Evolutionary conservation across 2,797 vertebrate species (phyloP).

Genomic region (Amphiprion clarkii): DNA sequence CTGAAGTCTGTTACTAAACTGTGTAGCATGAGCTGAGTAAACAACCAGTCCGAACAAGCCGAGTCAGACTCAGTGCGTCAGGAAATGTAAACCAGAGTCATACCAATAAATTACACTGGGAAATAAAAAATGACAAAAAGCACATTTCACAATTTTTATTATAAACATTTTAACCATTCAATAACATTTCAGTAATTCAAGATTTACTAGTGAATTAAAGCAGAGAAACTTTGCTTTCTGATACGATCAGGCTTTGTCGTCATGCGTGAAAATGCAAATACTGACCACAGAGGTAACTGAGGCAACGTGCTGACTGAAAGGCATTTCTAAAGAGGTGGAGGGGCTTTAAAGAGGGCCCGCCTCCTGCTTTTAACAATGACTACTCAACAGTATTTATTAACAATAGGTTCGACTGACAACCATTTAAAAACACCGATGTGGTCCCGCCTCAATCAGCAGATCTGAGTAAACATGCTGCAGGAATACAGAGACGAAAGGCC

Average conservation of each 20-base stretch:
- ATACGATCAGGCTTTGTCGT: slow-evolving; percentile 14
- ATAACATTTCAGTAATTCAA: slow-evolving; percentile 92
- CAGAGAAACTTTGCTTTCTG: slow-evolving; percentile 35
- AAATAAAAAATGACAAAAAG: slow-evolving; percentile 99
- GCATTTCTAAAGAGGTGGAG: slow-evolving; percentile 16
- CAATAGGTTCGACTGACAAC: too few relatives aligned
- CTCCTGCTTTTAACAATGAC: too few relatives aligned
- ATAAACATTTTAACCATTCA: slow-evolving; percentile 95
- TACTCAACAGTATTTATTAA: too few relatives aligned
- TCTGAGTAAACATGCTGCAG: too few relatives aligned
- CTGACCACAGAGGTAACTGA: slow-evolving; percentile 12
- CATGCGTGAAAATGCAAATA: slow-evolving; percentile 26
- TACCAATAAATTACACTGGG: slow-evolving; percentile 90
- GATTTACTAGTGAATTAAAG: slow-evolving; percentile 75
- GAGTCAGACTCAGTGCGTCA: slow-evolving; percentile 39
- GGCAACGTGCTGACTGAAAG: slow-evolving; percentile 33
- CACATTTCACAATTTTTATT: slow-evolving; percentile 99
- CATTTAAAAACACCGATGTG: too few relatives aligned
- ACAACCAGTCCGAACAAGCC: slow-evolving; percentile 10
- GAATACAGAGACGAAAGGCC: too few relatives aligned
- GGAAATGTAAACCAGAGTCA: slow-evolving; percentile 61
- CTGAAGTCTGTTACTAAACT: too few relatives aligned
- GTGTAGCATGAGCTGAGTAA: too few relatives aligned
- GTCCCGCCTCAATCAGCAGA: too few relatives aligned
- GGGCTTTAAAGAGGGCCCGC: too few relatives aligned